Conservation (phyloP, 1,140 invertebrate genomes). For the Eupeodes corollae region DNA sequence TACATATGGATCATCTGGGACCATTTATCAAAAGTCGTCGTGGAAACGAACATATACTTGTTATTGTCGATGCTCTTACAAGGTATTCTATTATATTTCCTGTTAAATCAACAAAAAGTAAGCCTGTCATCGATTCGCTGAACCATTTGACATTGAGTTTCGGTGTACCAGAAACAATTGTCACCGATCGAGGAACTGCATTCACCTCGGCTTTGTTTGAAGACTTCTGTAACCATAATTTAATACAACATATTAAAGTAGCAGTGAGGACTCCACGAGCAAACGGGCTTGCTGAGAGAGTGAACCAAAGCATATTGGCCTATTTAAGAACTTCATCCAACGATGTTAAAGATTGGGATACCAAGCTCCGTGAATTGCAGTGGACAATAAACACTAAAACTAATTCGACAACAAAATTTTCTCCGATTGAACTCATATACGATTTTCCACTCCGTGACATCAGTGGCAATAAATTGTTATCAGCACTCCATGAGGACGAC, state of each 20-base stretch:
- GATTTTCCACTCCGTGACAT: no score
- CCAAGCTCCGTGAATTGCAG: neutral
- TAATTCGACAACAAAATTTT: constrained; percentile 2
- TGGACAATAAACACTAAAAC: neutral
- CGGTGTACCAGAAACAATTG: neutral
- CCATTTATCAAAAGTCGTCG: constrained; percentile 13
- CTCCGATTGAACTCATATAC: neutral
- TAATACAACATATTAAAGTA: constrained; percentile 1
- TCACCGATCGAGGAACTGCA: constrained; percentile 1
- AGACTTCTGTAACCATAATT: neutral
- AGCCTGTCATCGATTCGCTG: neutral
- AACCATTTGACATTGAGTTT: neutral
- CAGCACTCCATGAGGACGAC: neutral
- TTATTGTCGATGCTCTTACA: constrained; percentile 6
- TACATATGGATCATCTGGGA: constrained; percentile 24
- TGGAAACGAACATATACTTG: constrained; percentile 7
- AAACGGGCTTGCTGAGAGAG: neutral
- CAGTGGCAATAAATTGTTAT: neutral
- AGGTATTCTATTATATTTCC: neutral
- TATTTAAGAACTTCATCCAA: neutral
- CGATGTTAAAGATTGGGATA: neutral
- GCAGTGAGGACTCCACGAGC: constrained; percentile 3
- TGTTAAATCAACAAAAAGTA: neutral
- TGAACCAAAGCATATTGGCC: neutral
- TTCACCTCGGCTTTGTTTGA: constrained; percentile 3